A percentile compares a stretch with the other conserved stretches of the same genome.
These are phyloP conservation scores for Parnassius orleans DNA, from an alignment of 2,888 invertebrate species.

Conservation along the genomic window DNA sequence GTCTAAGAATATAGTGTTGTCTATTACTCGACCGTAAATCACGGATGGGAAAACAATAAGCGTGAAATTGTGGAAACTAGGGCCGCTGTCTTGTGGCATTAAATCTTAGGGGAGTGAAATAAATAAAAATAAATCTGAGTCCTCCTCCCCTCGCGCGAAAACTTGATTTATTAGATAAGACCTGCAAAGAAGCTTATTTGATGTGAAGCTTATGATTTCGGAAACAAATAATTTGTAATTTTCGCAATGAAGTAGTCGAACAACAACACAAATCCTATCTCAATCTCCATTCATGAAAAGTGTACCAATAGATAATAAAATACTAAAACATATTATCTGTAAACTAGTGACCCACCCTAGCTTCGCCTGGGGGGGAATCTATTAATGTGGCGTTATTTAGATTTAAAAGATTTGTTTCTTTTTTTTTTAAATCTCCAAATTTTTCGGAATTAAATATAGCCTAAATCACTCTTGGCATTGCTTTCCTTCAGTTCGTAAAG, in stretches of 20 bases:
- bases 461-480: no score
- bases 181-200: conserved; percentile 34
- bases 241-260: background rate
- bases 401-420: no score
- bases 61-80: conserved; percentile 81
- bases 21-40: conserved; percentile 78
- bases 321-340: no score
- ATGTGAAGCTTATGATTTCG: conserved; percentile 26
- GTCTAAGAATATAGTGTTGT: conserved; percentile 74
- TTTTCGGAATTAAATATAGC: no score
- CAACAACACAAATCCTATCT: no score
- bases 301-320: no score
- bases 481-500: no score
- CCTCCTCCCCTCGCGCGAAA: conserved; percentile 64
- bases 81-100: conserved; percentile 72
- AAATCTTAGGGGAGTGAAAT: conserved; percentile 79
- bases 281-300: no score
- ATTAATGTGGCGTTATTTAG: no score
- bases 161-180: conserved; percentile 69
- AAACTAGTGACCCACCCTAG: no score
- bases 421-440: no score
- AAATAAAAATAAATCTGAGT: conserved; percentile 78
- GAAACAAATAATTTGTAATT: conserved; percentile 16
- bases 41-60: conserved; percentile 81
- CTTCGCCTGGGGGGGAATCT: no score